Conservation (phyloP, 53 echinoderm and acorn worm genomes). For the Temnopleurus reevesii region DNA sequence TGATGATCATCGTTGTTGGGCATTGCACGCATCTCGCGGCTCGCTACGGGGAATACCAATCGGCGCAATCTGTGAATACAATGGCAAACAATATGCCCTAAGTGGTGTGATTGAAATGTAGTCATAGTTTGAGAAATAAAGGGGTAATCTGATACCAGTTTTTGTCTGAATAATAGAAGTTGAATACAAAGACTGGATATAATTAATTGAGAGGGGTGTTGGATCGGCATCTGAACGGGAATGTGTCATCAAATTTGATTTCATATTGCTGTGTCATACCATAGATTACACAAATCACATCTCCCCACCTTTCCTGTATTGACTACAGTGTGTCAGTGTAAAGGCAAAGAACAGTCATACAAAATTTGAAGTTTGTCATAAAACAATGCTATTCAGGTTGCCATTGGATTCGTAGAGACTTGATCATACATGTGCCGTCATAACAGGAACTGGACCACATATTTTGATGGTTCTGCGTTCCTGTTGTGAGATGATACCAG, state of each 20-base stretch:
- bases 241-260: constrained; percentile 42
- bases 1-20: background rate
- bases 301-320: too few species aligned
- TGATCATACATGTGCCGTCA: too few species aligned
- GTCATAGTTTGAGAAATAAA: background rate
- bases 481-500: too few species aligned
- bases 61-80: background rate
- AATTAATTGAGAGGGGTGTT: background rate
- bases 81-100: constrained; percentile 44
- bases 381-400: too few species aligned
- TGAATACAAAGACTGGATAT: background rate
- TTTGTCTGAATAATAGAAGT: constrained; percentile 11
- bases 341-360: too few species aligned
- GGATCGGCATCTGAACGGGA: background rate
- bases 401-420: too few species aligned
- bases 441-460: too few species aligned
- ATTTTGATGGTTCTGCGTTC: too few species aligned
- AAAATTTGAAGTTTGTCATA: too few species aligned
- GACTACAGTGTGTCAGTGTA: too few species aligned
- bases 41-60: constrained; percentile 39
- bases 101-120: constrained; percentile 11
- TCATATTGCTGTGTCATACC: constrained; percentile 23
- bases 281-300: background rate
- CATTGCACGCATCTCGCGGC: constrained; percentile 24
- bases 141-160: constrained; percentile 12